These are phyloP conservation scores for Crossoptilon crossoptilon DNA, from an alignment of 2,797 vertebrate species.

Conservation along the genomic window DNA sequence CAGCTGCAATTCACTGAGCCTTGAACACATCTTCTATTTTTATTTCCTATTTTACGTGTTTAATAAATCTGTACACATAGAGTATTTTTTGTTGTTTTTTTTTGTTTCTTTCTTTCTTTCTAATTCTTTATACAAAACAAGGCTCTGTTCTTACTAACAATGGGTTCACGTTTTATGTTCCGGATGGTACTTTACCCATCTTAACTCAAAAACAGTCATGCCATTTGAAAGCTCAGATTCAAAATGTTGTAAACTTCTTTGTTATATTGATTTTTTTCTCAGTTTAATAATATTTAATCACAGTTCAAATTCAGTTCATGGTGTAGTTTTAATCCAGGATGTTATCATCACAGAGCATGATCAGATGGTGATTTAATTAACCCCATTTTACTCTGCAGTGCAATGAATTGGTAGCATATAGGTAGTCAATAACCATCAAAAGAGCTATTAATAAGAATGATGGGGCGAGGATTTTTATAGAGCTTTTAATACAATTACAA, in stretches of 20 bases:
- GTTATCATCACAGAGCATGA: constrained; percentile 53
- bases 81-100: background rate
- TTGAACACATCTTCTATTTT: constrained; percentile 53
- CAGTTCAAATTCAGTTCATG: constrained; percentile 39
- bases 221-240: constrained; percentile 38
- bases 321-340: constrained; percentile 29
- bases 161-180: constrained; percentile 23
- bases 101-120: background rate
- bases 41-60: constrained; percentile 15
- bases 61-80: constrained; percentile 37
- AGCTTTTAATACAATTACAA: constrained; percentile 28
- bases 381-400: background rate
- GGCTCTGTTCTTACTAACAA: constrained; percentile 63
- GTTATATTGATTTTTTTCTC: background rate
- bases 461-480: background rate
- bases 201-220: constrained; percentile 57
- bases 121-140: constrained; percentile 56
- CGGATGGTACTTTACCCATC: constrained; percentile 7
- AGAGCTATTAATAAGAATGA: background rate
- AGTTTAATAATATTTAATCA: constrained; percentile 24
- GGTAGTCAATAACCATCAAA: background rate
- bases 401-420: background rate
- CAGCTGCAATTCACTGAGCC: constrained; percentile 70
- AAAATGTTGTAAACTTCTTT: constrained; percentile 26
- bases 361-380: constrained; percentile 44